Evolutionary conservation across 2,888 invertebrate genomes (phyloP).

Genomic region (Cistogaster globosa): DNA sequence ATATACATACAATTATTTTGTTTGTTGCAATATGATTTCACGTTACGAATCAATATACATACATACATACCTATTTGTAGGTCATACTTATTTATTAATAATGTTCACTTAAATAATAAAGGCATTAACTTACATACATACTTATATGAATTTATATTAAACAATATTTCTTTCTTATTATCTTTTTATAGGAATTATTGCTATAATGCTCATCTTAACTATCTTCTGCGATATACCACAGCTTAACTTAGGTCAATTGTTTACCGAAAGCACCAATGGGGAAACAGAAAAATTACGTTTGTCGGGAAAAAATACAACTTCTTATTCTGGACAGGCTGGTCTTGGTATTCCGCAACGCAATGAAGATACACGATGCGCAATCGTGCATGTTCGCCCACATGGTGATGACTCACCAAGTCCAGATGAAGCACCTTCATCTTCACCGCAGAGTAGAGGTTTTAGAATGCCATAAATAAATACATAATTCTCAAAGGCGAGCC

Average conservation of each 20-base stretch:
- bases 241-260: conserved; percentile 91
- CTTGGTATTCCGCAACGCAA: conserved; percentile 83
- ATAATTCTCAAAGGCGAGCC: conserved; percentile 37
- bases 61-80: too few relatives aligned
- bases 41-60: too few relatives aligned
- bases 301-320: conserved; percentile 83
- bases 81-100: too few relatives aligned
- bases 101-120: too few relatives aligned
- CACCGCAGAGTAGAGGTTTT: conserved; percentile 85
- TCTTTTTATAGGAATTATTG: conserved; percentile 87
- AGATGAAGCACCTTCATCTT: conserved; percentile 87
- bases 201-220: conserved; percentile 92
- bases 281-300: conserved; percentile 88
- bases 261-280: conserved; percentile 86
- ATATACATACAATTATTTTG: too few relatives aligned
- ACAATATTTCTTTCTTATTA: neutral
- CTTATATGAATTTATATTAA: too few relatives aligned
- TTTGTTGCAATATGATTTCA: too few relatives aligned
- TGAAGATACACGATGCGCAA: conserved; percentile 85
- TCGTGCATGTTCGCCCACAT: conserved; percentile 87
- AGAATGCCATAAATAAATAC: conserved; percentile 83
- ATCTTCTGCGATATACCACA: conserved; percentile 95
- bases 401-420: conserved; percentile 88
- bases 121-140: too few relatives aligned
- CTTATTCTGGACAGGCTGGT: conserved; percentile 82